Evolutionary conservation across 2,888 invertebrate species (phyloP).

Genomic region (Tachystola acroxantha): DNA sequence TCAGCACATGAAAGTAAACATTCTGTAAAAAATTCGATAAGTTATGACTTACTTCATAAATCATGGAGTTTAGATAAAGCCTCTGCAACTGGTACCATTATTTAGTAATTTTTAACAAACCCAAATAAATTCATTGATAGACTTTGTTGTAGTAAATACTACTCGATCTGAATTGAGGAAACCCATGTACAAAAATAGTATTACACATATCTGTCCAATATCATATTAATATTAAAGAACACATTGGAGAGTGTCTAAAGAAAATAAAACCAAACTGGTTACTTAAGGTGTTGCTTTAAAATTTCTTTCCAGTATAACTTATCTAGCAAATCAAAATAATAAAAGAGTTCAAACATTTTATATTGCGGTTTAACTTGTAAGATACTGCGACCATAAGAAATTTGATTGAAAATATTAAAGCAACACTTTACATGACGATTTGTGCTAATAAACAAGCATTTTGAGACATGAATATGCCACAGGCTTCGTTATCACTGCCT

Average conservation of each 20-base stretch:
- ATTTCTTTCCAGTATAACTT: no score
- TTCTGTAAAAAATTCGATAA: constrained; percentile 27
- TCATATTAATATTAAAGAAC: no score
- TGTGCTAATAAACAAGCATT: constrained; percentile 14
- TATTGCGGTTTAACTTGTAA: no score
- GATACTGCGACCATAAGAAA: no score
- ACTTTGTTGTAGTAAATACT: constrained; percentile 23
- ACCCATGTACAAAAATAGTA: constrained; percentile 20
- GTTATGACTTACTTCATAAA: constrained; percentile 29
- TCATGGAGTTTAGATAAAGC: constrained; percentile 41
- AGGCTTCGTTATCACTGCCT: constrained; percentile 98
- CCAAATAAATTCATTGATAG: constrained; percentile 17
- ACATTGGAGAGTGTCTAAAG: no score
- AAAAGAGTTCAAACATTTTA: not conserved
- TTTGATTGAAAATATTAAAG: no score
- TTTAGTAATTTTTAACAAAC: constrained; percentile 16
- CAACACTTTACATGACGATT: constrained; percentile 1
- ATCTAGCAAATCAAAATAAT: no score
- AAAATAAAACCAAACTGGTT: not conserved
- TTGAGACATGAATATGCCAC: constrained; percentile 41
- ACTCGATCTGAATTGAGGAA: constrained; percentile 73
- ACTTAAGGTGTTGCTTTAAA: constrained; percentile 6
- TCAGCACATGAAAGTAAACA: constrained; percentile 75
- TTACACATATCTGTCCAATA: no score
- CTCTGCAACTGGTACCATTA: constrained; percentile 57